Base-by-base conservation (phyloP, 2,888 invertebrate genomes). In the Choristoneura rosaceana region DNA sequence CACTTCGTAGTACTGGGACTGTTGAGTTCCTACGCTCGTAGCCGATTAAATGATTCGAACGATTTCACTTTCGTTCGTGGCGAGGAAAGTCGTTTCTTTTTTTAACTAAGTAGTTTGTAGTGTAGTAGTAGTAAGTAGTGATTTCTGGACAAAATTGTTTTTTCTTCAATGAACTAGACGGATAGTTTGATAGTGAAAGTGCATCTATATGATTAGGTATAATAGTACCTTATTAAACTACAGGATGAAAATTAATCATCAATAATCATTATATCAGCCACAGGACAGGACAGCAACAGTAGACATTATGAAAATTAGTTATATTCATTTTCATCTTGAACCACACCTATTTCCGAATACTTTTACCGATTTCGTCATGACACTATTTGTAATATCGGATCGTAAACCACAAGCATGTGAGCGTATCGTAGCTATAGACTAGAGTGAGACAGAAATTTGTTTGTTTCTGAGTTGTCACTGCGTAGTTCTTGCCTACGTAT, bases 51-150 rank as follows among this genome's bases (percentile, higher is more conserved):
- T 71, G 67, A 71, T 66, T 45, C 61, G 55, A 68, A 67, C 67
- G 71, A 67, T 71, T 71, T 71, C 71, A 71, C 71, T 71, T 71
- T 71, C 55, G 62, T 62, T 67, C 62, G 63, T 14, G 14, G 25
- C 64, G 45, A 50, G 63, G 63, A 47, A 50, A 34, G 45, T 47
- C 33, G 41, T 62, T 62, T 62, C 43, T 62, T 43, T 61, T 43
- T 43, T 10, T 7, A 61, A 61, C 12, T 43, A 43, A 17, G 4
- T 14, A 34, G 34, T 5, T 38, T 7, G 7, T 38, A 38, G 38
- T 38, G 38, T 38, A 7, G 25, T 25, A 25, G 1, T 25, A 25
- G 0, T n/a, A 8, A 7, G n/a, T 12, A 43, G 43, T 43, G 12
- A 4, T 43, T 43, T 43, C 43, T 43, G 41, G 3, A 0, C 15